A percentile compares a stretch with the other conserved stretches of the same genome.
Conservation (phyloP, 2,888 invertebrate genomes). For the Cryptocheilus praepositus region DNA sequence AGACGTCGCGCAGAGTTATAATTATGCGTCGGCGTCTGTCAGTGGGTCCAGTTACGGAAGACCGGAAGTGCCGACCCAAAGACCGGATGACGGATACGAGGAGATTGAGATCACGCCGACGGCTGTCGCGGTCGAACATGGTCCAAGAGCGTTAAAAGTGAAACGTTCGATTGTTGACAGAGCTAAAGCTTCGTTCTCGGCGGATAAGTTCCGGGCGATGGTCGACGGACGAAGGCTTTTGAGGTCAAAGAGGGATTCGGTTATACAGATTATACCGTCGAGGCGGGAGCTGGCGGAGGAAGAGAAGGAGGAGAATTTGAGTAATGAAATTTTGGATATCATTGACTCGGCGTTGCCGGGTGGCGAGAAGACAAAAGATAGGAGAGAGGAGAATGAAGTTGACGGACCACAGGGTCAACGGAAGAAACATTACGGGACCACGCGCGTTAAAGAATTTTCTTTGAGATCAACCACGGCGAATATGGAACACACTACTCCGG, state of each 20-base stretch:
- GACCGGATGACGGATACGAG: slow-evolving; percentile 57
- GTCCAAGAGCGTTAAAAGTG: slow-evolving; percentile 70
- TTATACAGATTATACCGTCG: slow-evolving; percentile 69
- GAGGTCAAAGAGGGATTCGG: slow-evolving; percentile 52
- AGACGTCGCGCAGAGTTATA: slow-evolving; percentile 41
- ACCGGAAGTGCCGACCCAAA: slow-evolving; percentile 33
- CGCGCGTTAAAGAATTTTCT: slow-evolving; percentile 22
- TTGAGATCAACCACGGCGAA: background rate
- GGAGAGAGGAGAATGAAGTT: slow-evolving; percentile 34
- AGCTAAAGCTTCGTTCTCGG: slow-evolving; percentile 12
- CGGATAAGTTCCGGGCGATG: background rate
- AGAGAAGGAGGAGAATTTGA: slow-evolving; percentile 64
- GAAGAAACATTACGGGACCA: slow-evolving; percentile 43
- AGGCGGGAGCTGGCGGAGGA: slow-evolving; percentile 63
- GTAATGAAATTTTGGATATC: slow-evolving; percentile 71
- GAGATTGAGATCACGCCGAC: slow-evolving; percentile 67
- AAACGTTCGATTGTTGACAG: slow-evolving; percentile 38
- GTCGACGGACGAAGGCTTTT: background rate
- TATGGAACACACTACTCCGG: background rate
- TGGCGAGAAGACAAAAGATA: slow-evolving; percentile 28
- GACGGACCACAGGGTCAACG: slow-evolving; percentile 33
- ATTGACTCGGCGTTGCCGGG: slow-evolving; percentile 68
- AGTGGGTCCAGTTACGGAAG: slow-evolving; percentile 36
- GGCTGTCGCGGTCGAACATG: slow-evolving; percentile 74
- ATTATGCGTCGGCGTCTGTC: slow-evolving; percentile 46